phyloP scores from a whole-genome alignment of 1,140 invertebrate genomes.

The Sycophaga agraensis region DNA sequence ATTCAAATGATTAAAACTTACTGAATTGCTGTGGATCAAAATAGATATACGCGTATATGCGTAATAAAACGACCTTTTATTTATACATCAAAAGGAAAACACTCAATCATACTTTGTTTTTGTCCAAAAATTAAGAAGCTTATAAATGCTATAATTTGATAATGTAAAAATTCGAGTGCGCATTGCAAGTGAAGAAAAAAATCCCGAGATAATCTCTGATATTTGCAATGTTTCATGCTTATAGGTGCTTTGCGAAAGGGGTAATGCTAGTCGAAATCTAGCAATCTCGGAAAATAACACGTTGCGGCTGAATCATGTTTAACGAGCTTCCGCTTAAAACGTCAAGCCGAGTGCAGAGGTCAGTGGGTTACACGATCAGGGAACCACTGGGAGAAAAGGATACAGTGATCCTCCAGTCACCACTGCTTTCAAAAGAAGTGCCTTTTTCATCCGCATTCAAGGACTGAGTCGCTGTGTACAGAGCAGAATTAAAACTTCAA shows the following conservation, averaged over 20 bases:
- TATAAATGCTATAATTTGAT: not conserved
- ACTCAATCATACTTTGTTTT: too few relatives aligned
- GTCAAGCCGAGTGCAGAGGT: constrained; percentile 4
- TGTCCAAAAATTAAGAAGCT: too few relatives aligned
- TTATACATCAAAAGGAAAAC: too few relatives aligned
- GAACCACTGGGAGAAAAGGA: not conserved
- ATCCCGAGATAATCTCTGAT: too few relatives aligned
- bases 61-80: too few relatives aligned
- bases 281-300: constrained; percentile 15
- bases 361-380: constrained; percentile 17
- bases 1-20: too few relatives aligned
- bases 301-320: not conserved
- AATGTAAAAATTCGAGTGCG: too few relatives aligned
- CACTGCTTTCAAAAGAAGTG: not conserved
- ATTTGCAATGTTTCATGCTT: not conserved
- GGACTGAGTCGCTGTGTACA: too few relatives aligned
- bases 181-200: too few relatives aligned
- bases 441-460: not conserved
- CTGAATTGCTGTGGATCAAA: too few relatives aligned
- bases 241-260: not conserved
- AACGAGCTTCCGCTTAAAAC: constrained; percentile 10
- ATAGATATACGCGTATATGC: too few relatives aligned
- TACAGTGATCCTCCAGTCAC: not conserved
- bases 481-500: too few relatives aligned
- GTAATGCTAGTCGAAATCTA: not conserved